Conservation (phyloP, 2,113 vertebrate species). For the Bufo gargarizans region DNA sequence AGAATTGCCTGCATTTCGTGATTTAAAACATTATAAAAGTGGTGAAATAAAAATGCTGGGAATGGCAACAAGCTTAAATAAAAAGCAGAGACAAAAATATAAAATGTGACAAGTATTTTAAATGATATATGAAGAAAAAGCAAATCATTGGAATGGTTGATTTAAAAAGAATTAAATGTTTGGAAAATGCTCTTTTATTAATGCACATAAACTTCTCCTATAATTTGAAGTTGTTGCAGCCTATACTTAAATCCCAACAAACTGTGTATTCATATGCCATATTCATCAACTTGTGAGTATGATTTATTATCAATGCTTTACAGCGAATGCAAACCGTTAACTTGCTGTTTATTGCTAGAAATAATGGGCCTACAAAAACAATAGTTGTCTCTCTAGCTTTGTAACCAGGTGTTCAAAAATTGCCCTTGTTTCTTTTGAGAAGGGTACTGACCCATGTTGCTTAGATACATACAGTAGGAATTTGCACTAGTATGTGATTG, state of each 20-base stretch:
- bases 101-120: conserved; percentile 7
- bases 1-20: conserved; percentile 6
- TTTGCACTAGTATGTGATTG: too few relatives aligned
- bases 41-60: conserved; percentile 25
- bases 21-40: conserved; percentile 20
- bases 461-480: too few relatives aligned
- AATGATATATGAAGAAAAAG: conserved; percentile 9
- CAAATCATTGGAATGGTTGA: background rate
- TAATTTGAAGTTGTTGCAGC: background rate
- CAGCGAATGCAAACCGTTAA: background rate
- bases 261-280: background rate
- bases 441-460: too few relatives aligned
- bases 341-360: background rate
- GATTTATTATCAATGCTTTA: conserved; percentile 3
- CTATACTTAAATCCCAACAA: background rate
- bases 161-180: background rate
- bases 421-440: background rate
- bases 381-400: background rate
- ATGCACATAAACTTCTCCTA: background rate
- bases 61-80: conserved; percentile 1
- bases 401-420: background rate
- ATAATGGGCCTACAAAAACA: background rate
- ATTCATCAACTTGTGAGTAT: background rate
- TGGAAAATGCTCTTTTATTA: background rate
- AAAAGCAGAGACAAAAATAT: background rate